These are phyloP conservation scores for Nannospalax galili DNA, from an alignment of 2,113 vertebrate species.

Conservation along the genomic window DNA sequence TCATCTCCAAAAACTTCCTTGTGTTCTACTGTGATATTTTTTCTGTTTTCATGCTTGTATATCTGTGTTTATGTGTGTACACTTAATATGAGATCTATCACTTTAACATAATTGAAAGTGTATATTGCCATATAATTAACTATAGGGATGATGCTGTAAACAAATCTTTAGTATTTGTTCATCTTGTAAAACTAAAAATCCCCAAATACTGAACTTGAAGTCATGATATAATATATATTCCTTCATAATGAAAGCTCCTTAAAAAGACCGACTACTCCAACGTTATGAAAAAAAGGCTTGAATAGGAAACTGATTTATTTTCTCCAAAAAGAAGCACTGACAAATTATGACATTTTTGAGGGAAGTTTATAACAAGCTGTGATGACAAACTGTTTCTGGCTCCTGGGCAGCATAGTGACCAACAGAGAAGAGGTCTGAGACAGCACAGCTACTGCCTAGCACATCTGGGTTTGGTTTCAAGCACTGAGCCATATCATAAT, in stretches of 20 bases:
- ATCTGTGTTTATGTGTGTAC: neutral
- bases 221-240: neutral
- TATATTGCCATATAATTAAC: neutral
- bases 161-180: neutral
- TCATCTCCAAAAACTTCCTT: neutral
- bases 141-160: neutral
- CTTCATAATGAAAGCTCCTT: neutral
- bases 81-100: neutral
- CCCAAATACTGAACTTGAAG: slow-evolving; percentile 38
- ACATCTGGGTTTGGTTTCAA: slow-evolving; percentile 64
- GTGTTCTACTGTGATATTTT: neutral
- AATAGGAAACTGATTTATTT: slow-evolving; percentile 15
- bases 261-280: neutral
- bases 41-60: neutral
- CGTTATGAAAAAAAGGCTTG: neutral
- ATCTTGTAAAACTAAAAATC: slow-evolving; percentile 11
- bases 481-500: slow-evolving; percentile 60
- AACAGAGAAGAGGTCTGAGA: neutral
- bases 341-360: neutral
- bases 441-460: neutral
- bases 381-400: neutral
- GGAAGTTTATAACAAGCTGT: neutral
- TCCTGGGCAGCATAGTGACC: neutral
- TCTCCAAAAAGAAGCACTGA: neutral
- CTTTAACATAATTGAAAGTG: neutral